A percentile compares a stretch with the other conserved stretches of the same genome.
Evolutionary conservation across 2,888 invertebrate genomes (phyloP).

Genomic region (Caenorhabditis panamensis): DNA sequence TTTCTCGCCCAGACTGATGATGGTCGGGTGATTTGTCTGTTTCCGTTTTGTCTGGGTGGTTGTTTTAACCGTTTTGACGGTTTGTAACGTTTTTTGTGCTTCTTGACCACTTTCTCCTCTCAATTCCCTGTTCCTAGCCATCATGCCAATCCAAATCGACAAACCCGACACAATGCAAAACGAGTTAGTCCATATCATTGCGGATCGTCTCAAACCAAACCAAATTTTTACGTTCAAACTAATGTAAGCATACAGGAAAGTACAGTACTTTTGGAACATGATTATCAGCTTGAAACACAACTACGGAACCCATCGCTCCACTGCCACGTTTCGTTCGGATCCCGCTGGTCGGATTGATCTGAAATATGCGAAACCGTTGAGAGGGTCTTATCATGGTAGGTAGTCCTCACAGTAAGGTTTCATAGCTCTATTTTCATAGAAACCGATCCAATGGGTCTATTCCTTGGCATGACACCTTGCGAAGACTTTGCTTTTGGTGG

Average conservation of each 20-base stretch:
- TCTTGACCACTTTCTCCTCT: neutral
- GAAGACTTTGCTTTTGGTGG: conserved; percentile 65
- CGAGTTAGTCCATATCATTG: conserved; percentile 59
- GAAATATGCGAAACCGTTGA: conserved; percentile 39
- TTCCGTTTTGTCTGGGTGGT: no score
- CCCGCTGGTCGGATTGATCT: conserved; percentile 57
- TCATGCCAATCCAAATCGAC: conserved; percentile 50
- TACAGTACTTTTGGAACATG: no score
- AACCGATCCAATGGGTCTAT: conserved; percentile 62
- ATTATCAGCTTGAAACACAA: conserved; percentile 62
- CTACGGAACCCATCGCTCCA: conserved; percentile 64
- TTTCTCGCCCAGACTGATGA: no score
- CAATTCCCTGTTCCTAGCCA: conserved; percentile 10
- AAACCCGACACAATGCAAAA: conserved; percentile 68
- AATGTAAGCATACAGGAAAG: no score
- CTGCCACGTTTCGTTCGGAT: conserved; percentile 59
- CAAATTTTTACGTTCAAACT: conserved; percentile 53
- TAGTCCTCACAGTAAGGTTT: neutral
- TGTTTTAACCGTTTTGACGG: no score
- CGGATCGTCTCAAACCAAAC: conserved; percentile 41
- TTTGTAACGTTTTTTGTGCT: no score
- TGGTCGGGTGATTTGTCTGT: no score
- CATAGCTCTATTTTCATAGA: conserved; percentile 7
- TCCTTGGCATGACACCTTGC: conserved; percentile 55
- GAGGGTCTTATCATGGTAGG: conserved; percentile 64